A percentile compares a stretch with the other conserved stretches of the same genome.
These are phyloP conservation scores for Zaprionus inermis DNA, from an alignment of 1,140 invertebrate species.

Conservation along the genomic window DNA sequence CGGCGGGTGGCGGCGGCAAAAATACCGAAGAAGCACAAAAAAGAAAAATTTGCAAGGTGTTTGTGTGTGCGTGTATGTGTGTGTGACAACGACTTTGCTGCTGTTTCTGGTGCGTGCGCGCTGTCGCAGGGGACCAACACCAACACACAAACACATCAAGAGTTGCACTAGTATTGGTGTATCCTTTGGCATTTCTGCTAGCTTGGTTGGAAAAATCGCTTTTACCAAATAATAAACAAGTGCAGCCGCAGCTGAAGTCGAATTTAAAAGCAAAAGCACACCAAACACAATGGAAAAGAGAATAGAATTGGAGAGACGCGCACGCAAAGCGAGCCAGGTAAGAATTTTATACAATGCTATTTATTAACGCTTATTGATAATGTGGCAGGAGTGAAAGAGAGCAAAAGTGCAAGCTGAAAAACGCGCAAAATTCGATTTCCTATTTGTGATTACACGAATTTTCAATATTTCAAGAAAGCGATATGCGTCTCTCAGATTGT, in stretches of 20 bases:
- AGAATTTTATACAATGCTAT: conserved; percentile 76
- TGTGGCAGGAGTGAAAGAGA: conserved; percentile 5
- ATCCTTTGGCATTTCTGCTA: conserved; percentile 67
- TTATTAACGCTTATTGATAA: conserved; percentile 34
- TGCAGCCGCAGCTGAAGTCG: conserved; percentile 41
- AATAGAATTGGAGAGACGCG: conserved; percentile 94
- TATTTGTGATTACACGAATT: conserved; percentile 56
- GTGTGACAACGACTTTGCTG: conserved; percentile 48
- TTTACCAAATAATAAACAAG: conserved; percentile 64
- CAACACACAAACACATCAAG: conserved; percentile 32
- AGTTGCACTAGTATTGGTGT: conserved; percentile 51
- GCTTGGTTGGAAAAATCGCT: conserved; percentile 61
- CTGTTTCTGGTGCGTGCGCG: conserved; percentile 74
- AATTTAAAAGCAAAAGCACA: conserved; percentile 44
- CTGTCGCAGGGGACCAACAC: conserved; percentile 64
- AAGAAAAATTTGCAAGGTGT: conserved; percentile 77
- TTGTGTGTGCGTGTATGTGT: conserved; percentile 51
- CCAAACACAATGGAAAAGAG: conserved; percentile 92
- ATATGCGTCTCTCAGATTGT: conserved; percentile 27
- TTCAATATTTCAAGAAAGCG: conserved; percentile 30
- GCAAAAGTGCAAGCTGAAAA: conserved; percentile 44
- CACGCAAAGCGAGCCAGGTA: conserved; percentile 92
- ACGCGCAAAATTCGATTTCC: conserved; percentile 57
- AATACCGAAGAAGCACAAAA: conserved; percentile 67
- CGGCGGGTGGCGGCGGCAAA: conserved; percentile 63